Base-by-base conservation (phyloP, 2,113 vertebrate genomes). In the Siniperca knerii region DNA sequence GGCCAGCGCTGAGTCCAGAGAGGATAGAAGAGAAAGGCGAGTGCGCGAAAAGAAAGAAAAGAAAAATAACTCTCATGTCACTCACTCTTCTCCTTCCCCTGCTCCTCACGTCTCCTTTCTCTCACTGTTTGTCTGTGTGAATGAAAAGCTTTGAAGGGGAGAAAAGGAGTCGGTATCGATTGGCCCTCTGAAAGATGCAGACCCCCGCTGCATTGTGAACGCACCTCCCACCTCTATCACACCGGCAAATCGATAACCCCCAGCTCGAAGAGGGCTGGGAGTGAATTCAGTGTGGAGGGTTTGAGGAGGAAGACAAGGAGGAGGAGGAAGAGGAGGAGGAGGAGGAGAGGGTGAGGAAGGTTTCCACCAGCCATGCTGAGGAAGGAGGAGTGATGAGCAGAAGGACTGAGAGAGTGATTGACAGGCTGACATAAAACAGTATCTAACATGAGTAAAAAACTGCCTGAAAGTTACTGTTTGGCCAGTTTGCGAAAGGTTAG, bases 141-240 rank as follows among this genome's bases (percentile, higher is more conserved):
- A 92, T 93, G 88, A 93, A 86, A 87, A 88, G 87, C 93, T 95
- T 96, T 95, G 93, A 96, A 94, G 92, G 85, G 90, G 90, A 90
- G 91, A 88, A 93, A 82, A 84, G 90, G 89, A 92, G 87, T 86
- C 71, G 44, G 72, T 83, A 93, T 95, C 57, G 95, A 96, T 95
- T 78, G 89, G 91, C 80, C 87, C 92, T 91, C 85, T 92, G 92
- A 94, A 95, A 95, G 93, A 93, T 92, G 91, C 92, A 84, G 90
- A 93, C 69, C 90, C 82, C 91, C 87, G 83, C 92, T 33, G 85
- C 92, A 92, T 86, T 89, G 91, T 90, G 91, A 92, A 87, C 89
- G 46, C 77, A 61, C 91, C 91, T 87, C 91, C 90, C 87, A 90
- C 90, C 89, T 81, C 86, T 60, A 92, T 89, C 90, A 81, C 90